Conservation (phyloP, 2,797 vertebrate species). For the Tarsius wallacei region DNA sequence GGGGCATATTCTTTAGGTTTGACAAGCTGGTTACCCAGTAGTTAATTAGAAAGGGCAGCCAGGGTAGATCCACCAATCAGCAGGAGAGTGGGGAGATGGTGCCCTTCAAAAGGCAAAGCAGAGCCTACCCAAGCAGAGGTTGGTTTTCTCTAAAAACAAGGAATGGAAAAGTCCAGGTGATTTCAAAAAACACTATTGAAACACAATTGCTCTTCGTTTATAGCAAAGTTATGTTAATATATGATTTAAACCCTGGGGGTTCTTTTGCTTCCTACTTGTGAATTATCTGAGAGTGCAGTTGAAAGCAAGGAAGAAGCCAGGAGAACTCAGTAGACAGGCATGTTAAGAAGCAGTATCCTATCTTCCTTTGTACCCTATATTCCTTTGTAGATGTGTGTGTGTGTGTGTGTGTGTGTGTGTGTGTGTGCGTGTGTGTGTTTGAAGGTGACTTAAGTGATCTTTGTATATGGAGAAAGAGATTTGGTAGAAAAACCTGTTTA, state of each 20-base stretch:
- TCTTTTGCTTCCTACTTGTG: not conserved
- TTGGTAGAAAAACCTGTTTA: not conserved
- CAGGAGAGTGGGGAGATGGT: not conserved
- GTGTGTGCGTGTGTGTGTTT: not conserved
- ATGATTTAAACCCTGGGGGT: not conserved
- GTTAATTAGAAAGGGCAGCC: conserved; percentile 43
- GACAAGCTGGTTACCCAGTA: not conserved
- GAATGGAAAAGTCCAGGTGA: not conserved
- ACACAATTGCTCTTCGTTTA: not conserved
- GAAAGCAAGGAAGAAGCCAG: not conserved
- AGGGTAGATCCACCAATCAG: not conserved
- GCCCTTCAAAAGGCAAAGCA: not conserved
- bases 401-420: not conserved
- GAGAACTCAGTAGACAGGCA: not conserved
- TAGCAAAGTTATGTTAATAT: not conserved
- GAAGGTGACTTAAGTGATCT: not conserved
- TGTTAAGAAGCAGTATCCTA: not conserved
- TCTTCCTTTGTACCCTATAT: not conserved
- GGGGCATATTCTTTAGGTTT: not conserved
- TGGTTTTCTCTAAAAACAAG: conserved; percentile 26
- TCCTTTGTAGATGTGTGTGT: not conserved
- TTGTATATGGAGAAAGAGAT: not conserved
- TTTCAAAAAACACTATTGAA: not conserved
- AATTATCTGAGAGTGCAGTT: not conserved
- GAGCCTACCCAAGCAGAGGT: not conserved